Percentiles rank a stretch among this genome's conserved stretches.
phyloP scores from a whole-genome alignment of 2,113 vertebrate genomes.

The Carassius auratus region DNA sequence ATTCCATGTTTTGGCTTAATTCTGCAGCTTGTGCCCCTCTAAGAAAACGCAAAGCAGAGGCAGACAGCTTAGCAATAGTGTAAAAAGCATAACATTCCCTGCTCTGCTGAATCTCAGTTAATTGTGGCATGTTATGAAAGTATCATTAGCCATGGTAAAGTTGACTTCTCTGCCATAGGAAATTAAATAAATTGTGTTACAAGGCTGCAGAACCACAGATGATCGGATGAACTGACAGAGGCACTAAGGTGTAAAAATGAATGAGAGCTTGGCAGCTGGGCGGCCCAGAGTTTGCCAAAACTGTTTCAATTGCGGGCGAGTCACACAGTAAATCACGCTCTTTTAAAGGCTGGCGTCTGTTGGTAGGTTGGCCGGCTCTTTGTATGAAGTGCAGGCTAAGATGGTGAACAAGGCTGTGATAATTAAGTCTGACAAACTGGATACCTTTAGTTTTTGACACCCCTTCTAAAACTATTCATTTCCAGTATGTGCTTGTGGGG shows the following conservation, averaged over 20 bases:
- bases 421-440: slow-evolving; percentile 71
- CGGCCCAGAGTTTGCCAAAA: slow-evolving; percentile 35
- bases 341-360: slow-evolving; percentile 61
- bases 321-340: slow-evolving; percentile 62
- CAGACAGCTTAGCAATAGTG: not conserved
- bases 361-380: slow-evolving; percentile 51
- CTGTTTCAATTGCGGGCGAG: slow-evolving; percentile 64
- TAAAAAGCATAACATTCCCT: not conserved
- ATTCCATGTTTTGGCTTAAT: not conserved
- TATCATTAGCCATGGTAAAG: not conserved
- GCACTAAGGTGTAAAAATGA: slow-evolving; percentile 53
- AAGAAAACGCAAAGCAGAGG: no score
- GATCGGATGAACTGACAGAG: slow-evolving; percentile 28
- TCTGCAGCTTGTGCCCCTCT: not conserved
- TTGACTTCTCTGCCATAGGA: slow-evolving; percentile 18
- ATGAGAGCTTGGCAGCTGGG: slow-evolving; percentile 46
- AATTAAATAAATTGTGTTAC: slow-evolving; percentile 2
- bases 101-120: not conserved
- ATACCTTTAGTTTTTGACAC: slow-evolving; percentile 57
- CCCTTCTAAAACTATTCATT: slow-evolving; percentile 15
- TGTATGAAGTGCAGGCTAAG: slow-evolving; percentile 58
- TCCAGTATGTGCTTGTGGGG: slow-evolving; percentile 23
- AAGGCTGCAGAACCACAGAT: slow-evolving; percentile 18
- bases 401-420: slow-evolving; percentile 51
- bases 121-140: not conserved